phyloP scores from a whole-genome alignment of 1,140 invertebrate species.

The Drosophila albomicans region DNA sequence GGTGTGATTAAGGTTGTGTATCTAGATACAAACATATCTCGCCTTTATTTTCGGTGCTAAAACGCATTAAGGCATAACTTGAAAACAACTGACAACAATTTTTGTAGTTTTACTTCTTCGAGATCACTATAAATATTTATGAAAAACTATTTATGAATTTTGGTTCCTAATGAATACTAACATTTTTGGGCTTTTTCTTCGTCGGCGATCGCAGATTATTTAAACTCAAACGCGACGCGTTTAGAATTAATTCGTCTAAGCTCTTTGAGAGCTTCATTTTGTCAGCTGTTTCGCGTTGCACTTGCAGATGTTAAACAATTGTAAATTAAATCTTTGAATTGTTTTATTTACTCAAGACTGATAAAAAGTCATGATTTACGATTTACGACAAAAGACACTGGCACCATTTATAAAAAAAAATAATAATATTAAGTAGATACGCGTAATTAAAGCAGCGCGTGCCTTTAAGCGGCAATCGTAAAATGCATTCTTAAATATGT shows the following conservation, averaged over 20 bases:
- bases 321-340: conserved; percentile 13
- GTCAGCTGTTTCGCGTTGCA: conserved; percentile 8
- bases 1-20: conserved; percentile 11
- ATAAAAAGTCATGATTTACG: conserved; percentile 35
- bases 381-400: conserved; percentile 25
- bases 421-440: conserved; percentile 28
- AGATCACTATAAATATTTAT: background rate
- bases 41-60: conserved; percentile 21
- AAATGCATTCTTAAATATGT: conserved; percentile 40
- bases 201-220: conserved; percentile 78
- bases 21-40: conserved; percentile 1
- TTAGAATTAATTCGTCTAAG: conserved; percentile 81
- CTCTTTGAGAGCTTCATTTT: conserved; percentile 84
- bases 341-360: conserved; percentile 34
- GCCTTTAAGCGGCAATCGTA: conserved; percentile 34
- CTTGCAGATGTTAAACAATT: conserved; percentile 34
- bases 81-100: conserved; percentile 15
- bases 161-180: conserved; percentile 56
- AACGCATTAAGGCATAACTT: conserved; percentile 34
- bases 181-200: conserved; percentile 80
- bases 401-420: background rate
- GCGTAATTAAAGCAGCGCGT: conserved; percentile 31
- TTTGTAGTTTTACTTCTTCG: background rate
- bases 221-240: conserved; percentile 77
- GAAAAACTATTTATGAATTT: background rate